Base-by-base conservation (phyloP, 2,888 invertebrate genomes). In the Polymixis flavicincta region DNA sequence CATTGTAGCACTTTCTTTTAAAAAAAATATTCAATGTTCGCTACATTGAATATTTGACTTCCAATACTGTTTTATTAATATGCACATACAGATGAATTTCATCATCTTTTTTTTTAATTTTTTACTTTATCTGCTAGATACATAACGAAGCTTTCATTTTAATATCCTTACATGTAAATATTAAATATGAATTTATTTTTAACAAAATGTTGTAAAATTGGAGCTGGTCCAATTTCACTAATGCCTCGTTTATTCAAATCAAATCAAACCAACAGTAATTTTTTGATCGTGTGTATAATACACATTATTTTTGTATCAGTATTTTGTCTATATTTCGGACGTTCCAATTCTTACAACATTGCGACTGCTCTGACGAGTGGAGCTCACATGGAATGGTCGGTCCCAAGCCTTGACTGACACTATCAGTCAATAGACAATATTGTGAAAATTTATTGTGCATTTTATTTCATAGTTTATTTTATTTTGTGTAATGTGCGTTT, bases 151-250 rank as follows among this genome's bases (percentile, higher is more conserved):
- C 61, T 71, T 52, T 64, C 64, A 70, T 52, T 25, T 50, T 68
- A 22, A 28, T 50, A 37, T 9, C 28, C 9, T 14, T 9, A 48
- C 14, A 14, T 52, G 9, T 9, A 32, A 65, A 48, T 17, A 50
- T 71, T 11, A 80, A 60, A 60, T 45, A 45, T 52, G 22, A 32
- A 61, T n/a, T n/a, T 66, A 45, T 45, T 74, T 80, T 52, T 45
- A 52, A 63, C 57, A 57, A 70, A 57, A 14, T 57, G 6, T 74
- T 52, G n/a, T 52, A 13, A 5, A 54, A 67, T 81, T 79, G 52
- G 42, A 59, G 25, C n/a, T 17, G 48, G 13, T 57, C 48, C 63
- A 80, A 81, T 81, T 74, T 64, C 25, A 48, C 32, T n/a, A 45
- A 67, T 67, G 50, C 22, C 19, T 28, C 22, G 52, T 52, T 67